phyloP scores from a whole-genome alignment of 2,113 vertebrate species.

The Dinomys branickii region DNA sequence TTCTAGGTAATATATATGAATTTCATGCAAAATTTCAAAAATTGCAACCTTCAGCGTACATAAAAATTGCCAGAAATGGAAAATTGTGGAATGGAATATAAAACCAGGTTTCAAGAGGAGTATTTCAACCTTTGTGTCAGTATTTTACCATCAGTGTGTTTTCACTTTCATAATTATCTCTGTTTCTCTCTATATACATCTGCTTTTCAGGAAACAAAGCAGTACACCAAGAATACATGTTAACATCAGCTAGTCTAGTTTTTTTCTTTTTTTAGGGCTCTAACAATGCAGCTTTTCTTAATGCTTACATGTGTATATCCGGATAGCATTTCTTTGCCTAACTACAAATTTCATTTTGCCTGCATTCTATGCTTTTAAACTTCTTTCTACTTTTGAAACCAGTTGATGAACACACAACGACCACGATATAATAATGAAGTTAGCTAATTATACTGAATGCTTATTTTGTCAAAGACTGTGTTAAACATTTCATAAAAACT shows the following conservation, averaged over 20 bases:
- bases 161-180: background rate
- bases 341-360: background rate
- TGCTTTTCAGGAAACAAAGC: background rate
- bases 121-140: background rate
- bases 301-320: background rate
- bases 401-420: background rate
- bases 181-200: background rate
- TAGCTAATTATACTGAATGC: background rate
- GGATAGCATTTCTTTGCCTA: background rate
- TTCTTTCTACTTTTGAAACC: background rate
- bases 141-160: background rate
- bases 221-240: background rate
- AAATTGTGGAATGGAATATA: background rate
- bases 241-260: background rate
- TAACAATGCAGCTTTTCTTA: background rate
- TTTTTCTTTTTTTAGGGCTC: background rate
- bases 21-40: background rate
- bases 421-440: background rate
- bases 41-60: background rate
- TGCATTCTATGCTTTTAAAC: background rate
- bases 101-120: background rate
- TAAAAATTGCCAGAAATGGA: background rate
- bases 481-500: background rate
- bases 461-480: background rate
- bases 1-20: background rate